Evolutionary conservation across 2,113 vertebrate genomes (phyloP).

Genomic region (Aphyosemion australe): DNA sequence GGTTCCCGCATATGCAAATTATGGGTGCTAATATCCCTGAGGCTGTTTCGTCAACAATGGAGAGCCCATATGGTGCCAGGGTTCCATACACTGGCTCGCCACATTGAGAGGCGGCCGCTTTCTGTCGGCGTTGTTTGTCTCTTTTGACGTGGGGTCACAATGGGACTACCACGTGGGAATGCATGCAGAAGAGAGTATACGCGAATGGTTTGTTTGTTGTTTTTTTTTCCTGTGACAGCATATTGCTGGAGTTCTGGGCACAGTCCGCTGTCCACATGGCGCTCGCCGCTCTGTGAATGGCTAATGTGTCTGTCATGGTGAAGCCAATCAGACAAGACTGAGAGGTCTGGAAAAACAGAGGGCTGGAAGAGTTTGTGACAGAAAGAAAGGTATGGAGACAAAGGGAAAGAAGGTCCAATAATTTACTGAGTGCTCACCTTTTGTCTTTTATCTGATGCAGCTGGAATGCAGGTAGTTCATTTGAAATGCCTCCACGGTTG

Average conservation of each 20-base stretch:
- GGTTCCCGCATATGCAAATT: slow-evolving; percentile 59
- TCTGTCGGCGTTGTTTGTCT: slow-evolving; percentile 69
- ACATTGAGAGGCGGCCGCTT: slow-evolving; percentile 62
- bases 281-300: slow-evolving; percentile 56
- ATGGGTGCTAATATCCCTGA: slow-evolving; percentile 49
- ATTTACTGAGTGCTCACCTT: slow-evolving; percentile 40
- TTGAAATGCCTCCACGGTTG: slow-evolving; percentile 57
- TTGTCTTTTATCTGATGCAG: slow-evolving; percentile 49
- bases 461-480: slow-evolving; percentile 57
- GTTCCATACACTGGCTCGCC: slow-evolving; percentile 49
- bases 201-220: slow-evolving; percentile 45
- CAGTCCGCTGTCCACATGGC: slow-evolving; percentile 65
- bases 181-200: slow-evolving; percentile 28
- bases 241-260: slow-evolving; percentile 75
- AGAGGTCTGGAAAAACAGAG: slow-evolving; percentile 38
- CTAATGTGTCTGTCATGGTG: slow-evolving; percentile 60
- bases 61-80: slow-evolving; percentile 67
- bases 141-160: slow-evolving; percentile 66
- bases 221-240: slow-evolving; percentile 50
- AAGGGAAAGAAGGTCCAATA: slow-evolving; percentile 38
- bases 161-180: slow-evolving; percentile 31
- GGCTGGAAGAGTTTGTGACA: slow-evolving; percentile 32
- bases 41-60: slow-evolving; percentile 75
- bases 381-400: slow-evolving; percentile 13
- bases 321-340: slow-evolving; percentile 55